Base-by-base conservation (phyloP, 1,140 invertebrate genomes). In the Eufriesea mexicana region DNA sequence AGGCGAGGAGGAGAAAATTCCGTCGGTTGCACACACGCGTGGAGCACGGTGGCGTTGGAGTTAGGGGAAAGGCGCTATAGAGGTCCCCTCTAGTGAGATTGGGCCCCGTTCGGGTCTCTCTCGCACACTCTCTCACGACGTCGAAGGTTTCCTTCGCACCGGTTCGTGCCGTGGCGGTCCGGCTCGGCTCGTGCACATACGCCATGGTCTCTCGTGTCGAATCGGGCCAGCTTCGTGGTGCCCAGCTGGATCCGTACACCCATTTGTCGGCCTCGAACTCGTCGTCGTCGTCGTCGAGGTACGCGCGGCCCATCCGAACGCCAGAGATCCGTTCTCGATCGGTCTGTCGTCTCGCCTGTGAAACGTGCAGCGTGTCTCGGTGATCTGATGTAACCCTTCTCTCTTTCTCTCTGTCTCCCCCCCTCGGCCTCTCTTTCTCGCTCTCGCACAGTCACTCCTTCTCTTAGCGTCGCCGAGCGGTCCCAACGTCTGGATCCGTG, bases 41-140 rank as follows among this genome's bases (percentile, higher is more conserved):
- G 18, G 25, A 70, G 45, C n/a, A 5, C 47, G 8, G 20, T 59
- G 59, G 55, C n/a, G 28, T 18, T 12, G 62, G 84, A 88, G 86
- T 86, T 89, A 86, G 55, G 62, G 12, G 75, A 61, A 85, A 88
- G 79, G 45, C 18, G 74, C 49, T 57, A 84, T 88, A 83, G 81
- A 54, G 66, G 85, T 83, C 83, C 88, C 88, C 88, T 89, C 88
- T 88, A 83, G 81, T 84, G 67, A 84, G 80, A 89, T 84, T 84
- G 83, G 87, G 88, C 82, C 82, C 85, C 84, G 62, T 86, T 70
- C 74, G 70, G 78, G 70, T 72, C 78, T 84, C 77, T 86, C 75
- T 89, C 76, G 73, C 80, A 79, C 82, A 74, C 84, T 73, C 87
- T 86, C 80, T 72, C 72, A 82, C 57, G 74, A 84, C 85, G 73